A percentile compares a stretch with the other conserved stretches of the same genome.
Conservation (phyloP, 1,140 invertebrate genomes). For the Halyomorpha halys region DNA sequence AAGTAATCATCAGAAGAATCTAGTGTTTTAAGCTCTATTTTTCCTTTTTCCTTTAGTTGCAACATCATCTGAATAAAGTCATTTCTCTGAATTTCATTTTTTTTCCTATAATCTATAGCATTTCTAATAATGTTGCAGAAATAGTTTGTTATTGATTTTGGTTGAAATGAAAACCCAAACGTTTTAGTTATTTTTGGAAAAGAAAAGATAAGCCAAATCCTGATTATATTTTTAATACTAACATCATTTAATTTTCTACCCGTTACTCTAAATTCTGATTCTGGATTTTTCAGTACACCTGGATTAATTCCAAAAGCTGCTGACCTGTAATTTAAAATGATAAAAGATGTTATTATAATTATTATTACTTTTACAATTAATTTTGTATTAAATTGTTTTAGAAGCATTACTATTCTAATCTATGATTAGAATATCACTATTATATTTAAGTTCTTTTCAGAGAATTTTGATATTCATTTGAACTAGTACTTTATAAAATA, state of each 20-base stretch:
- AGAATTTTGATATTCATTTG: too few species aligned
- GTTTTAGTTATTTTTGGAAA: slow-evolving; percentile 22
- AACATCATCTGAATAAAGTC: slow-evolving; percentile 33
- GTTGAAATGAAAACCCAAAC: slow-evolving; percentile 14
- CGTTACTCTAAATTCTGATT: slow-evolving; percentile 38
- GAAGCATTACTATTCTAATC: too few species aligned
- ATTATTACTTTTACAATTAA: too few species aligned
- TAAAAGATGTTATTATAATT: too few species aligned
- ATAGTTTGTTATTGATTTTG: slow-evolving; percentile 23
- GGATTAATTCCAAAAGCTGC: slow-evolving; percentile 48
- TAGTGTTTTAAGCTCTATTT: slow-evolving; percentile 3
- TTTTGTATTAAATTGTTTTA: too few species aligned
- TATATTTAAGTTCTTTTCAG: too few species aligned
- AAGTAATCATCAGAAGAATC: slow-evolving; percentile 22
- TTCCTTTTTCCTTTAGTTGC: slow-evolving; percentile 28
- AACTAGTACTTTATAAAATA: too few species aligned
- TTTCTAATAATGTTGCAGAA: slow-evolving; percentile 28
- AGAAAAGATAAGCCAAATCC: background rate
- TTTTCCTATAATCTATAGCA: slow-evolving; percentile 28
- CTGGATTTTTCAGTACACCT: slow-evolving; percentile 41
- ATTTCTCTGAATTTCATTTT: slow-evolving; percentile 25
- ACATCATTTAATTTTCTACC: slow-evolving; percentile 35
- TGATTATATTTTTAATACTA: background rate
- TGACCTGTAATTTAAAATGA: slow-evolving; percentile 17
- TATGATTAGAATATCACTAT: too few species aligned